Evolutionary conservation across 2,888 invertebrate genomes (phyloP), one percentile per base, ranked within the genome.

Genomic region (Sphaerophoria taeniata): DNA sequence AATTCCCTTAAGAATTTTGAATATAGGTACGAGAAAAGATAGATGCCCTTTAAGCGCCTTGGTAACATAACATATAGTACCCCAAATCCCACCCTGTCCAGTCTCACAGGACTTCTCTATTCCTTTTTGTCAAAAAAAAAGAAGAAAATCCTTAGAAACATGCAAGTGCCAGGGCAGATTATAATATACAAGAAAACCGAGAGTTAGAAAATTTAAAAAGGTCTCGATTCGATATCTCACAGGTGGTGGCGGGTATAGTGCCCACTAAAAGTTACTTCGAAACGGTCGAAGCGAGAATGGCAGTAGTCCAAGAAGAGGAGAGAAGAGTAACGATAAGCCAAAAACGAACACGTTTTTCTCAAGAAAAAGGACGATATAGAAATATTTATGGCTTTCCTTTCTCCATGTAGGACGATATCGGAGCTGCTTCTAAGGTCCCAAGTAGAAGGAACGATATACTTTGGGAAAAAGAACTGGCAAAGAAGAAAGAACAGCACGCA

Each of bases 311-410:
- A 63, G 14, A 36, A 58, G 16, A 70, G 69, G 73, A 84, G 71
- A 43, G 3, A 43, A 58, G 11, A 39, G 76, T 56, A 76, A 78
- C 65, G 71, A 75, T 84, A 71, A 84, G 65, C 71, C 74, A 69
- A 43, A 77, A 77, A 79, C 70, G 79, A 84, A 75, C 75, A 36
- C 75, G 65, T 67, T 79, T 84, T 67, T 79, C 65, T 47, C 47
- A 49, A 63, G 33, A 65, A 65, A 31, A 39, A 43, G 43, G 12
- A 43, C 24, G 24, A 24, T n/a, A 63, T 63, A 63, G 16, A 63
- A 11, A 3, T 63, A 84, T 76, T 84, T 80, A 84, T 84, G 70
- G 70, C 71, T 36, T 72, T 84, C 51, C 69, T 56, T 71, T 36
- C 11, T 43, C 24, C 2, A 24, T 24, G 24, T 24, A 24, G 24